Base-by-base conservation (phyloP, 2,113 vertebrate species). In the Sakesphorus luctuosus region DNA sequence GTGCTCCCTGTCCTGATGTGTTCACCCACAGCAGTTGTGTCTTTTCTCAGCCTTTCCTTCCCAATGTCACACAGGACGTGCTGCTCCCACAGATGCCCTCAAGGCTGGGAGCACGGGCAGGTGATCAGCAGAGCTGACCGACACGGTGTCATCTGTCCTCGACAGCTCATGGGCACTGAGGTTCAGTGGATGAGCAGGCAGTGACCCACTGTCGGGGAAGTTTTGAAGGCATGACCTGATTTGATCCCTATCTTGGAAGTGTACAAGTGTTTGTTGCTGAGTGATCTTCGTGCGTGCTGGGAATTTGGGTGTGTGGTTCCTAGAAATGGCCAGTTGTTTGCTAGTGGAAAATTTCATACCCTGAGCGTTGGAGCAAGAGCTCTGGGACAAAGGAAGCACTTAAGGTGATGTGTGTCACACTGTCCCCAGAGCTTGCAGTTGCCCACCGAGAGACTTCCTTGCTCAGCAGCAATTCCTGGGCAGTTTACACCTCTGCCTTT, bases 331-430 rank as follows among this genome's bases (percentile, higher is more conserved):
- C 44, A 36, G 13, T 66, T 55, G 4, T 75, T 75, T 79, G 29
- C 62, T 55, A 29, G 40, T 38, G 25, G 46, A 77, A 67, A 29
- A 66, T 21, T n/a, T 77, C 38, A 17, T 46, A 1, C 28, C 76
- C 0, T 0, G 0, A 2, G 16, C 4, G 3, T 9, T 31, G 76
- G 25, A 75, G 35, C 18, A 18, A 71, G 40, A 75, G 16, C 61
- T 91, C 31, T 24, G 43, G 49, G 26, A 20, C 26, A 18, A 40
- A 26, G 36, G 13, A 52, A 10, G 6, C 1, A 2, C 19, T 55
- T 35, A 1, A 11, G 31, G 40, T 83, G 53, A 33, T 0, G 0
- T 12, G 17, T 82, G 29, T 79, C 56, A 20, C 0, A 0, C 15
- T 74, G 50, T 87, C n/a, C 46, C 55, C 49, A 28, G 67, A 58